Base-by-base conservation (phyloP, 2,113 vertebrate genomes). In the Dipodomys merriami region DNA sequence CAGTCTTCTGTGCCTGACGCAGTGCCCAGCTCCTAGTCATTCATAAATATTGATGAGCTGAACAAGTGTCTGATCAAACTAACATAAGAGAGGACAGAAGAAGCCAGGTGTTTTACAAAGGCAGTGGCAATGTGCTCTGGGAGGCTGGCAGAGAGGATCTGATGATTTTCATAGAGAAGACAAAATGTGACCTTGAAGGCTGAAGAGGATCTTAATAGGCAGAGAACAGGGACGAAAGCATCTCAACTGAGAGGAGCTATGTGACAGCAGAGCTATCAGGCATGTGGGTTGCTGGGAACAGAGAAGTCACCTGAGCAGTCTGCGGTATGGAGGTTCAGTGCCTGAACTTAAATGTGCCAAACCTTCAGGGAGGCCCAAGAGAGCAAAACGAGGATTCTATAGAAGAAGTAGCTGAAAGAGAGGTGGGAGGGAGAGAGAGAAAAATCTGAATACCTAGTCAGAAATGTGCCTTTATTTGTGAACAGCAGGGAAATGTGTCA, bases 181-280 rank as follows among this genome's bases (percentile, higher is more conserved):
- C 16, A 67, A 84, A n/a, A 74, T 80, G 57, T 91, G 80, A 91
- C 44, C 77, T 91, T 87, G 88, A 89, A 93, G 18, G 27, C 18
- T 44, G 35, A 83, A 25, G 10, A 33, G 22, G 84, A 86, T 84
- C 90, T 86, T 87, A 77, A 95, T 15, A 84, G 73, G 30, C 16
- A 69, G 78, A 86, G 33, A 78, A n/a, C 19, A 68, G 77, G 13
- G 39, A 79, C 18, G 25, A 64, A 46, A 84, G 6, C 3, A 91
- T 85, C 80, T 86, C 65, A 64, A 46, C 33, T 35, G 39, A 83
- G 91, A 85, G 62, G 62, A 86, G 29, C 25, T 64, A 15, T 29
- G 29, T 35, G 57, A 83, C 13, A 20, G n/a, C 88, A 86, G 7
- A 62, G 27, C 44, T 46, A n/a, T 22, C 76, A 23, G 44, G 3